Evolutionary conservation across 2,797 vertebrate genomes (phyloP), one percentile per base, ranked within the genome.

Genomic region (Spea hammondii): DNA sequence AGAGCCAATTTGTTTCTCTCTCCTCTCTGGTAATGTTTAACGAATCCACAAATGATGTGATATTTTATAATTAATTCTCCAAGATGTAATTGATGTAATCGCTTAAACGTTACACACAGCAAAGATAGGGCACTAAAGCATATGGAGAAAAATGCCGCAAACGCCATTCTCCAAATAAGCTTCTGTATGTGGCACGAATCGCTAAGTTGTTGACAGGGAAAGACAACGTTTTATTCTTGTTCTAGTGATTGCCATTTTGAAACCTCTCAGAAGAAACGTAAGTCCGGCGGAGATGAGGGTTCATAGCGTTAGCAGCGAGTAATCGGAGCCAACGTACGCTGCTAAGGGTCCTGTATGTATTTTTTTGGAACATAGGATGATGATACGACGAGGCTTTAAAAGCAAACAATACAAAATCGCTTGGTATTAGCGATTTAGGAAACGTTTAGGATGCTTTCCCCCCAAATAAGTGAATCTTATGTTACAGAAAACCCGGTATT

Each of bases 51-150:
- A 85, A 86, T 89, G 90, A 91, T 87, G 86, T 88, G 87, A 88
- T 89, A 88, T 91, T 92, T 88, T 87, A 70, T 91, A 92, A 93
- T 93, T 92, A 93, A 92, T 92, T 92, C 90, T 90, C 89, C 89
- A 91, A 89, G 89, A 88, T 90, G 88, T 93, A 92, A 93, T 92
- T 93, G 90, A 89, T 88, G 86, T 92, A 93, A 93, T 93, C 91
- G 89, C 89, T 91, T 91, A 86, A 90, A 91, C 91, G 91, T 88
- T 91, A 90, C 88, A 92, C 91, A 89, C 90, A 88, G 92, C 92
- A 92, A 91, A 90, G 88, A 86, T 91, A 91, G 91, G 89, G 88
- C 81, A 86, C 87, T 91, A 91, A 90, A 91, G 46, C 90, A 87
- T 88, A 85, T 4, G 76, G 77, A 90, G 90, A 86, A 82, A 92